Evolutionary conservation across 1,140 invertebrate species (phyloP).

Genomic region (Lethrus apterus): DNA sequence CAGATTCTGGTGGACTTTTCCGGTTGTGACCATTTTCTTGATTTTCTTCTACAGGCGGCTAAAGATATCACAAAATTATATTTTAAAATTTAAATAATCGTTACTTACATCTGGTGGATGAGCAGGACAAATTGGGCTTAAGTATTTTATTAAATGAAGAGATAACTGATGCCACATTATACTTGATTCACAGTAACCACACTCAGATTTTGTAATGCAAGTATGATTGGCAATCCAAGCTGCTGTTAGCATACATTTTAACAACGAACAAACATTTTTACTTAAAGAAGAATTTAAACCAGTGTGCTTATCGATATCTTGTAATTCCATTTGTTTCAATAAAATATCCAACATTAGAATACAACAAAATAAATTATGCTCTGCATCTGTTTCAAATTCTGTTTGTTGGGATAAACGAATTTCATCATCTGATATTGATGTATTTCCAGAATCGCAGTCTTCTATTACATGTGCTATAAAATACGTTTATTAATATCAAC

Average conservation of each 20-base stretch:
- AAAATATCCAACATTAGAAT: constrained; percentile 95
- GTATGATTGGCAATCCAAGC: constrained; percentile 66
- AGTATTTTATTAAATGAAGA: constrained; percentile 68
- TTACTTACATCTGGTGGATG: constrained; percentile 67
- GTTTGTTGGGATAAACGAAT: constrained; percentile 50
- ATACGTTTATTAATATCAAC: constrained; percentile 10
- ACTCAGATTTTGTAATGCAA: constrained; percentile 63
- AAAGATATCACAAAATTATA: constrained; percentile 16
- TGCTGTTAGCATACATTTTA: constrained; percentile 75
- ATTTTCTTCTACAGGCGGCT: constrained; percentile 54
- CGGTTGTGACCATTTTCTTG: constrained; percentile 51
- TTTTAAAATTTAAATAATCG: constrained; percentile 7
- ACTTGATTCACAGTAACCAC: constrained; percentile 84
- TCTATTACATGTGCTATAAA: constrained; percentile 54
- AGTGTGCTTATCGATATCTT: constrained; percentile 77
- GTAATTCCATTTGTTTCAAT: constrained; percentile 93
- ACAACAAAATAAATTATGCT: constrained; percentile 82
- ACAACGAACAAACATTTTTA: constrained; percentile 66
- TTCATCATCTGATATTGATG: constrained; percentile 67
- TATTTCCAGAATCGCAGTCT: constrained; percentile 57
- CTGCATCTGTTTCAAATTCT: constrained; percentile 56
- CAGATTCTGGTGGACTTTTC: constrained; percentile 57
- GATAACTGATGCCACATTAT: constrained; percentile 91
- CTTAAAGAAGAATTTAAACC: constrained; percentile 72
- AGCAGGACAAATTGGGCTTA: constrained; percentile 66